Evolutionary conservation across 2,113 vertebrate genomes (phyloP).

Genomic region (Ramphastos sulfuratus): DNA sequence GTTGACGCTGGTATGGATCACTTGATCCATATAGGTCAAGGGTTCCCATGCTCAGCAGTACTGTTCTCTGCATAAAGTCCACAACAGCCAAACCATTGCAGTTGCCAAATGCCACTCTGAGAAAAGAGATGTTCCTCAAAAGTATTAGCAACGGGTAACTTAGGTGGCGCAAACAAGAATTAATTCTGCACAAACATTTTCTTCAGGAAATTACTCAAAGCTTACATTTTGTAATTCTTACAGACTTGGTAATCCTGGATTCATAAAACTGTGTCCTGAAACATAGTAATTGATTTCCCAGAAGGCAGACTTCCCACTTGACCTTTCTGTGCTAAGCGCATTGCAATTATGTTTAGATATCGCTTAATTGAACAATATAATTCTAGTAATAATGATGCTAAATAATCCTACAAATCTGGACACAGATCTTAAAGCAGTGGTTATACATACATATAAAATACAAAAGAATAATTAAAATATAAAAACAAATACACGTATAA

Average conservation of each 20-base stretch:
- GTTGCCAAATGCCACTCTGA: constrained; percentile 94
- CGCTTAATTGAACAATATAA: neutral
- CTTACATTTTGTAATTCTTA: neutral
- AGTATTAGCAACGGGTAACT: neutral
- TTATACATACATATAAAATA: neutral
- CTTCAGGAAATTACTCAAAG: neutral
- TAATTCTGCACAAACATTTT: neutral
- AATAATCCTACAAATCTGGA: neutral
- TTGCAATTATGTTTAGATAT: neutral
- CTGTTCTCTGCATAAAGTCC: constrained; percentile 94
- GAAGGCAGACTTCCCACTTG: neutral
- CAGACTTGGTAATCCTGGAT: neutral
- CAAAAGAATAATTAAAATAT: neutral
- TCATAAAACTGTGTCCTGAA: neutral
- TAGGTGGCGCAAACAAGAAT: neutral
- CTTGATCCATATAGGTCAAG: constrained; percentile 89
- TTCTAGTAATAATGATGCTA: neutral
- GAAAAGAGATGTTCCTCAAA: constrained; percentile 16
- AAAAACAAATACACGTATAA: neutral
- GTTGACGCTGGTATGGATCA: constrained; percentile 92
- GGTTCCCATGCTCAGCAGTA: constrained; percentile 92
- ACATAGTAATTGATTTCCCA: neutral
- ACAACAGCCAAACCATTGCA: constrained; percentile 92
- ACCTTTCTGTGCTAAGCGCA: neutral
- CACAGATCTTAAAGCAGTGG: neutral